Conservation (phyloP, 1,140 invertebrate genomes). For the Bombus sylvicola region DNA sequence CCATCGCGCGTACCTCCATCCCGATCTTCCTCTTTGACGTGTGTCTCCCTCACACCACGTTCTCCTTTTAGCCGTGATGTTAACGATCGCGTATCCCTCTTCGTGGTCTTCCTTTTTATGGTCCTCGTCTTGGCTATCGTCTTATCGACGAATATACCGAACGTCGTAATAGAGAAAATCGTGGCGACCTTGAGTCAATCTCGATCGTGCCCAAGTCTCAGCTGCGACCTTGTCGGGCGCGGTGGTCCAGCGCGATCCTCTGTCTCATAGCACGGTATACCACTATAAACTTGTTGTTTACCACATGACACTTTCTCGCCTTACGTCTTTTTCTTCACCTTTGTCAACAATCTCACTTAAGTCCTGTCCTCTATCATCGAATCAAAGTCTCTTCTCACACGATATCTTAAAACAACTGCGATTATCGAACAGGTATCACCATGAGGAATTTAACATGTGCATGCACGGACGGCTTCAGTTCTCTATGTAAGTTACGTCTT, state of each 20-base stretch:
- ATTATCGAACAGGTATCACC: neutral
- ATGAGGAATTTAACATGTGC: constrained; percentile 9
- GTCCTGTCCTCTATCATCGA: neutral
- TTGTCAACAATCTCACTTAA: neutral
- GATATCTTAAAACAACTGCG: neutral
- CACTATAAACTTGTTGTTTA: neutral
- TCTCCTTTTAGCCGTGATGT: constrained; percentile 15
- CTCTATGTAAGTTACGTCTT: neutral
- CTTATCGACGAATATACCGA: constrained; percentile 3
- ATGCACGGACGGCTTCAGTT: constrained; percentile 21
- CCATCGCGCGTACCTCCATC: constrained; percentile 82
- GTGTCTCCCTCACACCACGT: neutral
- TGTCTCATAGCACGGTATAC: constrained; percentile 45
- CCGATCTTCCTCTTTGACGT: constrained; percentile 37
- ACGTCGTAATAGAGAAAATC: neutral
- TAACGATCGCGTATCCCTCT: constrained; percentile 6
- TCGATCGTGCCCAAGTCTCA: constrained; percentile 53
- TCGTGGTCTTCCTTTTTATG: neutral
- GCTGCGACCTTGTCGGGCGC: constrained; percentile 62
- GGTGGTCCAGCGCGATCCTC: constrained; percentile 16
- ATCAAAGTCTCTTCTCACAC: neutral
- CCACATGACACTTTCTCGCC: neutral
- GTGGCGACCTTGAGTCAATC: constrained; percentile 54
- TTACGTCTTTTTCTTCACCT: neutral
- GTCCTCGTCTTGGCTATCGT: constrained; percentile 23